Conservation (phyloP, 1,140 invertebrate species). For the Bombus pascuorum region DNA sequence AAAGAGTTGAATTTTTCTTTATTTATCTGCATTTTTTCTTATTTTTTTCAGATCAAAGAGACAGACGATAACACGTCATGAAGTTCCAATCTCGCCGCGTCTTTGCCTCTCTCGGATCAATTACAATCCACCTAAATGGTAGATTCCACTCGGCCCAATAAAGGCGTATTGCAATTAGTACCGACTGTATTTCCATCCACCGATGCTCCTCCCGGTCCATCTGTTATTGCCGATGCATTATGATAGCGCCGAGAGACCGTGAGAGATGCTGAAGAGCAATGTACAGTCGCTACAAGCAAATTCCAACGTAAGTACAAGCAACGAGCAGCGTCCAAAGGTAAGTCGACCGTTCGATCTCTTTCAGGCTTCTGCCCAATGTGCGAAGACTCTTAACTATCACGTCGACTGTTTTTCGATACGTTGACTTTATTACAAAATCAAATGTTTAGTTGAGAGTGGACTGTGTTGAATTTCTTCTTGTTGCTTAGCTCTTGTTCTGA, state of each 20-base stretch:
- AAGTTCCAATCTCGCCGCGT: constrained; percentile 23
- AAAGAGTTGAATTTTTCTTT: background rate
- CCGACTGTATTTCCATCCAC: constrained; percentile 37
- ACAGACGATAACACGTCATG: constrained; percentile 36
- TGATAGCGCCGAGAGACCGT: constrained; percentile 24
- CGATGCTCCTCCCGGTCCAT: constrained; percentile 25
- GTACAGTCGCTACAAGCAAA: background rate
- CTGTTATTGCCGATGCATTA: constrained; percentile 48
- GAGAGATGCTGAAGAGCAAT: constrained; percentile 1
- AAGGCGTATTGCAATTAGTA: constrained; percentile 50
- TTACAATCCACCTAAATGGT: constrained; percentile 42
- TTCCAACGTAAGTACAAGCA: too few species aligned
- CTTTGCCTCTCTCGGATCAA: constrained; percentile 13
- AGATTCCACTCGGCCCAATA: constrained; percentile 44
- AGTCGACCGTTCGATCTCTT: background rate
- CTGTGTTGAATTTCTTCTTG: too few species aligned
- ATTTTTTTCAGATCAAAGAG: background rate
- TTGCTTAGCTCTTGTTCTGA: too few species aligned
- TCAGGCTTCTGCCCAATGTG: too few species aligned
- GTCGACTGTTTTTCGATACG: too few species aligned
- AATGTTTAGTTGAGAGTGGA: too few species aligned
- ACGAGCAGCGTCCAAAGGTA: background rate
- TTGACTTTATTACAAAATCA: background rate
- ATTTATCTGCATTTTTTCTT: background rate
- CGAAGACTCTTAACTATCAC: too few species aligned